Conservation (phyloP, 2,888 invertebrate genomes). For the Bombylius major region DNA sequence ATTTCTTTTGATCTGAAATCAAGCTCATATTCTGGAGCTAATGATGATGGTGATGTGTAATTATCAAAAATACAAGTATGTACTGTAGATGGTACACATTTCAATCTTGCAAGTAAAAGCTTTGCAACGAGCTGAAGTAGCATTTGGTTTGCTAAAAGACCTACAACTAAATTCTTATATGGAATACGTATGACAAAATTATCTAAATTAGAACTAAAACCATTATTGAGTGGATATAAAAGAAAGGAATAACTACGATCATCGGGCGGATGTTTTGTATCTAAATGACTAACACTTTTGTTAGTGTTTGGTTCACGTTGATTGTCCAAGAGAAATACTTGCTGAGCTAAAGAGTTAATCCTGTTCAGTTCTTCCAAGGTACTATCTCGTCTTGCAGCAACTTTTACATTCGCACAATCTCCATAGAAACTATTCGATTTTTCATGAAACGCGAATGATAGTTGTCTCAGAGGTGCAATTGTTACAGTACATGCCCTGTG, state of each 20-base stretch:
- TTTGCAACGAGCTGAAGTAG: conserved; percentile 82
- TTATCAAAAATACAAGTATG: conserved; percentile 37
- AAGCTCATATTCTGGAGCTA: conserved; percentile 30
- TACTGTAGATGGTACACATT: conserved; percentile 45
- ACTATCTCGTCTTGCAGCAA: conserved; percentile 81
- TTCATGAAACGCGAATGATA: conserved; percentile 80
- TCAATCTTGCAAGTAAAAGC: conserved; percentile 65
- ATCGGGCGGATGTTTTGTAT: conserved; percentile 48
- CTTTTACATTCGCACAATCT: conserved; percentile 82
- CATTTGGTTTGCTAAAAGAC: conserved; percentile 84
- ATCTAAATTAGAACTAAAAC: conserved; percentile 58
- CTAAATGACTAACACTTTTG: conserved; percentile 10
- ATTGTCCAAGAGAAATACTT: conserved; percentile 60
- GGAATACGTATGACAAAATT: conserved; percentile 73
- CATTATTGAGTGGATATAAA: conserved; percentile 63
- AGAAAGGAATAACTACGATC: conserved; percentile 83
- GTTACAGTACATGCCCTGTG: conserved; percentile 78
- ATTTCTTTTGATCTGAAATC: conserved; percentile 44
- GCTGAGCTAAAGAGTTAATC: conserved; percentile 77
- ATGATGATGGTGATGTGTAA: conserved; percentile 31
- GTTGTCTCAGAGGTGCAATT: conserved; percentile 71
- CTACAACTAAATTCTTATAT: conserved; percentile 75
- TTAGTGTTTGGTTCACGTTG: conserved; percentile 28
- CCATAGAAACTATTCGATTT: conserved; percentile 92
- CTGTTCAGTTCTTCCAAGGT: conserved; percentile 72